Evolutionary conservation across 2,113 vertebrate genomes (phyloP).

Genomic region (Eolophus roseicapilla): DNA sequence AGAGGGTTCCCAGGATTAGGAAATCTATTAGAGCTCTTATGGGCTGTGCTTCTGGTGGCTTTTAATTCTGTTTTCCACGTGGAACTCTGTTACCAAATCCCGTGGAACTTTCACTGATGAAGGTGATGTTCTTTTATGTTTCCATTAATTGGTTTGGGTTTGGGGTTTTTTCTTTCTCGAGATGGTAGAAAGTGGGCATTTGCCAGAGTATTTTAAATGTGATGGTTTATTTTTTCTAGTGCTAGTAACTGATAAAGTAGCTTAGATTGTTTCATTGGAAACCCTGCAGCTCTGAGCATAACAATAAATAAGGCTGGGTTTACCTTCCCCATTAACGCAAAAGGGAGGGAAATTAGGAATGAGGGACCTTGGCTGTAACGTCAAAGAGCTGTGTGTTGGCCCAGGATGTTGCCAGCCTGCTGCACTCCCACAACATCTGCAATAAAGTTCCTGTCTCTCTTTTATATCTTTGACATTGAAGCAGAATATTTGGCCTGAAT

Average conservation of each 20-base stretch:
- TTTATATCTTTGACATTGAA: constrained; percentile 66
- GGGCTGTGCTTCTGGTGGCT: neutral
- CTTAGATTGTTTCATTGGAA: neutral
- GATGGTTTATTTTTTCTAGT: neutral
- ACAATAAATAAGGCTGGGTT: neutral
- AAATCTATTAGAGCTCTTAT: neutral
- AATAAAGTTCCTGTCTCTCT: constrained; percentile 20
- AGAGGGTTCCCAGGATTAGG: constrained; percentile 34
- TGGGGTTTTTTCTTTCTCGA: neutral
- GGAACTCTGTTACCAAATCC: neutral
- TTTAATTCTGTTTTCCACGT: neutral
- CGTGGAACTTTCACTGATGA: neutral
- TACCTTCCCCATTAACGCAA: neutral
- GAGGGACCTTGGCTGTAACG: neutral
- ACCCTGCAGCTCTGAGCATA: neutral
- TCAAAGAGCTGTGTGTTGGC: neutral
- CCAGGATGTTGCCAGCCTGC: constrained; percentile 9
- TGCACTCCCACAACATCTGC: constrained; percentile 33
- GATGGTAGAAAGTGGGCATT: neutral
- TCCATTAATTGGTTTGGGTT: neutral
- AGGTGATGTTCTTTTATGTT: neutral
- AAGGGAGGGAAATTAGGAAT: neutral
- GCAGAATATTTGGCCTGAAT: constrained; percentile 68
- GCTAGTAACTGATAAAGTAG: neutral
- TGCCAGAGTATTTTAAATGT: neutral